A percentile compares a stretch with the other conserved stretches of the same genome.
Evolutionary conservation across 2,797 vertebrate species (phyloP).

Genomic region (Danio tinwini): DNA sequence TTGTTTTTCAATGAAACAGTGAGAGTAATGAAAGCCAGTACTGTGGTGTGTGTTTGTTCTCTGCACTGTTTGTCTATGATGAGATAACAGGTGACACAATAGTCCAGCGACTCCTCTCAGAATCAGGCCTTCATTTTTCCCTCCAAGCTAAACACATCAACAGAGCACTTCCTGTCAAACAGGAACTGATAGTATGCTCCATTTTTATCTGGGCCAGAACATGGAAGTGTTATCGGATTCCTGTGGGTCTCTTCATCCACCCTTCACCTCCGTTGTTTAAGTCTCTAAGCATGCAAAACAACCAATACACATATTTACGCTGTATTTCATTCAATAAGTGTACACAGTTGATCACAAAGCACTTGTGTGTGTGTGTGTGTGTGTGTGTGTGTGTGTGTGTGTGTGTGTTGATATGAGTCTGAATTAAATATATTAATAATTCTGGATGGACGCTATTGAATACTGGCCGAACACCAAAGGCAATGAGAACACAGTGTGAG

Average conservation of each 20-base stretch:
- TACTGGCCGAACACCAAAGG: background rate
- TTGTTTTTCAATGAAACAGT: background rate
- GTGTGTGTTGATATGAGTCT: no score
- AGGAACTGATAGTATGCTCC: slow-evolving; percentile 59
- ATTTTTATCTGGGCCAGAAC: slow-evolving; percentile 47
- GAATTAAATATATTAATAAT: background rate
- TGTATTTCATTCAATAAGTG: background rate
- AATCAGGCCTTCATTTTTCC: slow-evolving; percentile 13
- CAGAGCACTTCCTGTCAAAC: slow-evolving; percentile 54
- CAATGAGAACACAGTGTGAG: background rate
- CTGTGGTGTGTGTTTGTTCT: slow-evolving; percentile 16
- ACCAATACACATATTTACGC: no score
- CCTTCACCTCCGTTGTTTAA: background rate
- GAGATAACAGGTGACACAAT: slow-evolving; percentile 53
- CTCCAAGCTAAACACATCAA: slow-evolving; percentile 54
- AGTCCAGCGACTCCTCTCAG: slow-evolving; percentile 25
- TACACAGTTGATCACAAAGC: slow-evolving; percentile 24
- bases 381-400: background rate
- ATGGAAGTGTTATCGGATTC: slow-evolving; percentile 41
- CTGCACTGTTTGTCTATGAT: slow-evolving; percentile 47
- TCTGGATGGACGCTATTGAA: background rate
- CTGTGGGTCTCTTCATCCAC: slow-evolving; percentile 17
- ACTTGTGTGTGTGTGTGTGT: background rate
- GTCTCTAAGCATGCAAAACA: background rate
- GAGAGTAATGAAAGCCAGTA: background rate